Evolutionary conservation across 1,140 invertebrate species (phyloP), one percentile per base, ranked within the genome.

Genomic region (Drosophila melanica): DNA sequence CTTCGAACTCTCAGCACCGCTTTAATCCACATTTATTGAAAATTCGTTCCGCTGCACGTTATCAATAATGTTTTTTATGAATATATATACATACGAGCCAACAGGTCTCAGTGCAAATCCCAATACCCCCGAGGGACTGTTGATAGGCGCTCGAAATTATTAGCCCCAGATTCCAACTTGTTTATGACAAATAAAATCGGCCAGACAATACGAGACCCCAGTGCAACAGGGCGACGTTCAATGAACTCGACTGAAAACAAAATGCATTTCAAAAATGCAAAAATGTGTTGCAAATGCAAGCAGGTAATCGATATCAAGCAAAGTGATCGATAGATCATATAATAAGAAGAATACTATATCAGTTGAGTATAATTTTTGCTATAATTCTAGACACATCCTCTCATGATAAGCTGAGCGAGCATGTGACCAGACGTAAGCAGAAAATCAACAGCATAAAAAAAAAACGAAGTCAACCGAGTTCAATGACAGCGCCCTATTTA

Each of bases 401-500:
- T 20, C 59, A 23, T 23, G 39, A 44, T 55, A 45, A 53, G 39
- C 27, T 33, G 11, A 10, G 37, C 50, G 11, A 10, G 37, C 50
- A 50, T 23, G 48, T 51, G 35, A 39, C 12, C 14, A 23, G 20
- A 20, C 45, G 12, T 16, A 18, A 16, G n/a, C 50, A 57, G 42
- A 44, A 59, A 48, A 39, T 23, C 9, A 27, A 66, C 30, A 53
- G 14, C 51, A 63, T 20, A 41, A 51, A 39, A 44, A 60, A 51
- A 11, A 8, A 42, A 23, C n/a, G n/a, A 23, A 35, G 33, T 35
- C 30, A 58, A 11, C 10, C 33, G 58, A 74, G 74, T 77, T 77
- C 75, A 77, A 77, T 77, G 70, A 77, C 75, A 72, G 63, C 48
- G 69, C 37, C 63, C 54, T 45, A 72, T 67, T 59, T 72, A 67